Conservation (phyloP, 2,888 invertebrate species). For the Drosophila parthenogenetica region DNA sequence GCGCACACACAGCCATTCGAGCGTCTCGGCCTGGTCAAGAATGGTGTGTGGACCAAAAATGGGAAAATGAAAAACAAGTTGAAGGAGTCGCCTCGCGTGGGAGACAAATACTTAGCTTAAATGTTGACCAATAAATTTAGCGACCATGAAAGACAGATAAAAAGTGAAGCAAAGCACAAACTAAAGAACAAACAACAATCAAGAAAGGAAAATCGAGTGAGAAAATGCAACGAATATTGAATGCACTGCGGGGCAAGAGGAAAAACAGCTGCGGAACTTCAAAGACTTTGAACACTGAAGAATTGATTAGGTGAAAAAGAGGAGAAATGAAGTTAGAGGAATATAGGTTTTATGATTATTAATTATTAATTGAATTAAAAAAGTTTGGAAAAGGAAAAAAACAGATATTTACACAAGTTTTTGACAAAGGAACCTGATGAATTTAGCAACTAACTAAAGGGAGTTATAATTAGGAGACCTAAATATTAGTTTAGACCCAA, state of each 20-base stretch:
- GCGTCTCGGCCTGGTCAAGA: conserved; percentile 18
- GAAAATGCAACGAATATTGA: conserved; percentile 22
- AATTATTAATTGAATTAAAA: no score
- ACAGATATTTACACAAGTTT: no score
- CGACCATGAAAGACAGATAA: conserved; percentile 70
- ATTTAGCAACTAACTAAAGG: no score
- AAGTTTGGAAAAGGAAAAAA: no score
- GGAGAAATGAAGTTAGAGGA: no score
- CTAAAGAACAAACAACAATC: conserved; percentile 49
- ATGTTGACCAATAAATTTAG: conserved; percentile 77
- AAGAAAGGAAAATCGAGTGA: conserved; percentile 15
- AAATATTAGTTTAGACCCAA: no score
- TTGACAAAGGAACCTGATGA: no score
- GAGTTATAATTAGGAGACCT: no score
- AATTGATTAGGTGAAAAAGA: no score
- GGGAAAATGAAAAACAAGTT: conserved; percentile 57
- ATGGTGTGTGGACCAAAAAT: background rate
- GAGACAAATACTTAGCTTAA: conserved; percentile 53
- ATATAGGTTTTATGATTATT: no score
- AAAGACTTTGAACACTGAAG: background rate
- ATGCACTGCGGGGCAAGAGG: conserved; percentile 13
- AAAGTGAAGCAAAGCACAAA: conserved; percentile 44
- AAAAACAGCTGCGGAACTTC: background rate
- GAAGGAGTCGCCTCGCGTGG: conserved; percentile 50
- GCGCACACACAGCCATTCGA: conserved; percentile 8